These are phyloP conservation scores for Opisthocomus hoazin DNA, from an alignment of 2,113 vertebrate species.

Conservation along the genomic window DNA sequence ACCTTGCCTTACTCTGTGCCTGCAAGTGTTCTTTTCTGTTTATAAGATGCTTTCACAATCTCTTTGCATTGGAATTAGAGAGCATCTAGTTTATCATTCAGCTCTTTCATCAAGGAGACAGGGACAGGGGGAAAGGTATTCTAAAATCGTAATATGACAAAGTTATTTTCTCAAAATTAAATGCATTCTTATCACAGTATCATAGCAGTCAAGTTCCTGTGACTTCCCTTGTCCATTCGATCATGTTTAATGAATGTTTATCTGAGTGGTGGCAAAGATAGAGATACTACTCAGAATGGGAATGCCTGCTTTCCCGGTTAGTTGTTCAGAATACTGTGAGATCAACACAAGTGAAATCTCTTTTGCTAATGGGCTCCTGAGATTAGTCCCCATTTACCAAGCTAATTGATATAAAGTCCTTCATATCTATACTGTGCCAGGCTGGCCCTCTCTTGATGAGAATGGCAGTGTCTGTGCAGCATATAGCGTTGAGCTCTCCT, in stretches of 20 bases:
- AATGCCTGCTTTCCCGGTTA: background rate
- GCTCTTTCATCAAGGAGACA: background rate
- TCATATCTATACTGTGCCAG: background rate
- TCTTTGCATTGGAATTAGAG: background rate
- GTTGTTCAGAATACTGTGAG: background rate
- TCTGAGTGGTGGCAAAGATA: background rate
- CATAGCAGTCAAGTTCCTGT: background rate
- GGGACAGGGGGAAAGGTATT: background rate
- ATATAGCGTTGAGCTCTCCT: fast-evolving
- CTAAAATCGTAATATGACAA: background rate
- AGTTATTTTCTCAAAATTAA: background rate
- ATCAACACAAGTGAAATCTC: background rate
- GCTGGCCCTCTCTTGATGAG: background rate
- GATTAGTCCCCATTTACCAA: background rate
- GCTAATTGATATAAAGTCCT: background rate
- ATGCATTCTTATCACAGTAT: background rate
- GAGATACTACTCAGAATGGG: background rate
- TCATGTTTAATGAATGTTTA: background rate
- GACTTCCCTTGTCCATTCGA: background rate
- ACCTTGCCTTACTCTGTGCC: background rate
- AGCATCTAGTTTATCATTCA: fast-evolving
- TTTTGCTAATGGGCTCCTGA: background rate
- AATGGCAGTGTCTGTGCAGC: background rate
- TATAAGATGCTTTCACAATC: background rate
- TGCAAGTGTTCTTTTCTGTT: background rate